Base-by-base conservation (phyloP, 2,113 vertebrate species). In the Myotis yumanensis region DNA sequence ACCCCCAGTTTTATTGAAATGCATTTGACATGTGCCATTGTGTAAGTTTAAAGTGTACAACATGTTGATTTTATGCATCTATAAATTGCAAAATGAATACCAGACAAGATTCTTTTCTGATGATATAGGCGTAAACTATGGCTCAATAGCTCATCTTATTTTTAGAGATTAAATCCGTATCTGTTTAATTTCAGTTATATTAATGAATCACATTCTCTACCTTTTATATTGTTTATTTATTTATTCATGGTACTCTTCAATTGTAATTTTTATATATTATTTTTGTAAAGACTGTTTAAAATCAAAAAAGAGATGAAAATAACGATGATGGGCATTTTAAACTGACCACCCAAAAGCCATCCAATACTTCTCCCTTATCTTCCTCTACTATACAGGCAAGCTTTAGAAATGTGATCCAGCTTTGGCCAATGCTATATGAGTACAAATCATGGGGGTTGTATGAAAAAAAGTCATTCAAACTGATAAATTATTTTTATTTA, bases 91-190 rank as follows among this genome's bases (percentile, higher is more conserved):
- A 66, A 93, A 68, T 46, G 22, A 76, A 68, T 69, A 89, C 4
- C 9, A 89, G 48, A 11, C 46, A 76, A 75, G 79, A 30, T 66
- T 66, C 7, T 66, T 90, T 54, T 82, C 30, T 25, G 32, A 75
- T 48, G 11, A 80, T 28, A 30, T 2, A 57, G 25, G 1, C 57
- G 6, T 16, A 72, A 73, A 86, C 3, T 43, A 16, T 68, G 54
- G 28, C 9, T 89, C 35, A 76, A 59, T 4, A 57, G 62, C 2
- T 30, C 4, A 16, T 80, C 52, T 59, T 43, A n/a, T 37, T 91
- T 89, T 93, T 91, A 43, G 11, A 62, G 18, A 23, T 86, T 82
- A 95, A 82, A 86, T 73, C 18, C 25, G 80, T 80, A n/a, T 86
- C 75, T 64, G 25, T 14, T 71, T 69, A 52, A 82, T 43, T 72